Percentiles rank a stretch among this genome's conserved stretches.
These are phyloP conservation scores for Muscicapa striata DNA, from an alignment of 2,797 vertebrate genomes.

Conservation along the genomic window DNA sequence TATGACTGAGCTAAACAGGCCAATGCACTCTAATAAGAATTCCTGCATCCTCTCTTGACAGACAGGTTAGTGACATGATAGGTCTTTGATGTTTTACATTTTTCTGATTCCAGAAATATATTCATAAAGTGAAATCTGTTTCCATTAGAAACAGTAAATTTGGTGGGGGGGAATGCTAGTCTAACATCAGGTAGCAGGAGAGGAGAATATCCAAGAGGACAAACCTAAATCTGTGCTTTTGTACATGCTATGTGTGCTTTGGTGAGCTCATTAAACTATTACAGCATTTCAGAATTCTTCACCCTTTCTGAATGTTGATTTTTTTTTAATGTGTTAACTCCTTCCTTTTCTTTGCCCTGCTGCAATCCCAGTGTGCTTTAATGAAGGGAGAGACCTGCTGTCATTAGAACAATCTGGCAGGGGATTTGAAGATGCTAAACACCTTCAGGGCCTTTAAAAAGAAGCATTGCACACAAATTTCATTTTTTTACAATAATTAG, in stretches of 20 bases:
- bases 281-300: neutral
- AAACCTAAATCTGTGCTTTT: neutral
- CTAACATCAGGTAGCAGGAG: neutral
- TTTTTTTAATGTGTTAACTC: neutral
- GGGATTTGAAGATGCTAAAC: neutral
- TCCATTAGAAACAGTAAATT: neutral
- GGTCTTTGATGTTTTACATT: constrained; percentile 27
- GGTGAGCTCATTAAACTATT: neutral
- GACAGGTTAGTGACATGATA: neutral
- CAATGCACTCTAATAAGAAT: neutral
- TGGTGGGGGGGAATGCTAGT: neutral
- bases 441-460: neutral
- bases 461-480: rapidly evolving
- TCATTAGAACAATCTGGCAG: neutral
- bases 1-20: constrained; percentile 30
- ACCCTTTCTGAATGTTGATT: neutral
- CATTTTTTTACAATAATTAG: neutral
- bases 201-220: neutral
- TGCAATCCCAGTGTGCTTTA: neutral
- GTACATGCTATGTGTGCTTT: neutral
- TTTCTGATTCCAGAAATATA: constrained; percentile 17
- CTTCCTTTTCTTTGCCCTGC: neutral
- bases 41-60: constrained; percentile 19
- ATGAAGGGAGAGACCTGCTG: neutral
- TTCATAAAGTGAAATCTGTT: neutral